Percentiles rank a stretch among this genome's conserved stretches.
These are phyloP conservation scores for Blennius ocellaris DNA, from an alignment of 2,113 vertebrate genomes.

Conservation along the genomic window DNA sequence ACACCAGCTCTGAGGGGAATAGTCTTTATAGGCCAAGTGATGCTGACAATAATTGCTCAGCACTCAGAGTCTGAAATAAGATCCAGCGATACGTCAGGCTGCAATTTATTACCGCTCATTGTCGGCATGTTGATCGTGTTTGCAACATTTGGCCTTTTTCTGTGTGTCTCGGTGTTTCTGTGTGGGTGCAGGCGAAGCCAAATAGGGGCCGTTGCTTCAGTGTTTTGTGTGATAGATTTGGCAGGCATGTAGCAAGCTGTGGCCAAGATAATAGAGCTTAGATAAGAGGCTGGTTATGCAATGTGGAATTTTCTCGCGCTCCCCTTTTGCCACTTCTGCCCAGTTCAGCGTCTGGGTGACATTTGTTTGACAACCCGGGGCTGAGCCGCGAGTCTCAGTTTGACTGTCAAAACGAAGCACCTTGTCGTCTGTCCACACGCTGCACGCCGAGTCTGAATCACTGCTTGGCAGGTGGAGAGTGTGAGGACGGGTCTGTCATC, in stretches of 20 bases:
- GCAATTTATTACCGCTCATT: slow-evolving; percentile 59
- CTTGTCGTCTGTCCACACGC: slow-evolving; percentile 30
- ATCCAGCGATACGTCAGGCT: slow-evolving; percentile 50
- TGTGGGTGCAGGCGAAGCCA: slow-evolving; percentile 54
- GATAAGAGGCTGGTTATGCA: slow-evolving; percentile 75
- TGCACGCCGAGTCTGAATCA: slow-evolving; percentile 27
- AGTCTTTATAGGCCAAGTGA: slow-evolving; percentile 77
- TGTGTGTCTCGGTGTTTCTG: slow-evolving; percentile 14
- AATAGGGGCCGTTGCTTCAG: slow-evolving; percentile 59
- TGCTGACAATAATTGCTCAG: slow-evolving; percentile 78
- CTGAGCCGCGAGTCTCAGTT: slow-evolving; percentile 48
- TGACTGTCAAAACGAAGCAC: slow-evolving; percentile 38
- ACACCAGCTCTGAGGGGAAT: slow-evolving; percentile 78
- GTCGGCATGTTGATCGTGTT: slow-evolving; percentile 51
- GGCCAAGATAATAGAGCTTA: slow-evolving; percentile 77
- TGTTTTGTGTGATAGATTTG: slow-evolving; percentile 67
- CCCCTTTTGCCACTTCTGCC: slow-evolving; percentile 39
- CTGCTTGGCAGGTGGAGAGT: slow-evolving; percentile 25
- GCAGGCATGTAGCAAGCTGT: slow-evolving; percentile 63
- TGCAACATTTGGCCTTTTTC: slow-evolving; percentile 44
- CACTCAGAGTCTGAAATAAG: slow-evolving; percentile 71
- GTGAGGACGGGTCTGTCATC: slow-evolving; percentile 29
- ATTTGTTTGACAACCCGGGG: slow-evolving; percentile 63
- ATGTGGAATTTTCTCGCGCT: slow-evolving; percentile 68
- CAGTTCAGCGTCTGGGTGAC: slow-evolving; percentile 56